Base-by-base conservation (phyloP, 1,140 invertebrate species). In the Anadara kagoshimensis region DNA sequence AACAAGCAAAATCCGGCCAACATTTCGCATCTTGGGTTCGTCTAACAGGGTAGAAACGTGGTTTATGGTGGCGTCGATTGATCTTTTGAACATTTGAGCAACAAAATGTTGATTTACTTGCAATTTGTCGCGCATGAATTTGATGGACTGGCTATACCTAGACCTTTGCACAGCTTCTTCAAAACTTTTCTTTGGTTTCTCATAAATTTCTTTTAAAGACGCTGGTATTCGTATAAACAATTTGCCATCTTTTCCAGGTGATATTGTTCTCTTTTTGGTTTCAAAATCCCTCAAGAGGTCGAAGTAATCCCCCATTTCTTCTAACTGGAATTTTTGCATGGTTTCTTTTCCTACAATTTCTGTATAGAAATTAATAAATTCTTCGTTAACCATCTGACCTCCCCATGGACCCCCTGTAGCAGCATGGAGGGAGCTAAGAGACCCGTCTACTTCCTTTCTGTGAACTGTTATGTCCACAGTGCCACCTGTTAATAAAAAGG, bases 401-500 rank as follows among this genome's bases (percentile, higher is more conserved):
- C 91, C 91, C 81, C 90, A 90, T 5, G 91, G 89, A 22, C 91
- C 91, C 12, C 91, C 91, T 45, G 90, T 91, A 5, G 91, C 91
- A 79, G 91, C 91, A 76, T 92, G 89, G 12, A 92, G 84, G 81
- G 92, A 92, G 75, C 89, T 89, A 1, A 92, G 80, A 26, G 79
- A 84, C 7, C 89, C 88, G 12, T 80, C 80, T 22, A 85, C 78
- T 36, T 89, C 85, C 53, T 92, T 84, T 78, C 91, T 90, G 83
- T 92, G 92, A n/a, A 92, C 91, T 1, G 92, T 92, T 59, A 92
- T 92, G 76, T 92, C 92, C 0, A 92, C 91, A 29, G 91, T 92
- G 11, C 92, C 91, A n/a, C 92, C 92, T 66, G 44, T 11, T n/a
- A 66, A 43, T 2, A 43, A 20, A 43, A 47, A 10, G n/a, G n/a